Base-by-base conservation (phyloP, 2,888 invertebrate species). In the Drosophila gaucha region DNA sequence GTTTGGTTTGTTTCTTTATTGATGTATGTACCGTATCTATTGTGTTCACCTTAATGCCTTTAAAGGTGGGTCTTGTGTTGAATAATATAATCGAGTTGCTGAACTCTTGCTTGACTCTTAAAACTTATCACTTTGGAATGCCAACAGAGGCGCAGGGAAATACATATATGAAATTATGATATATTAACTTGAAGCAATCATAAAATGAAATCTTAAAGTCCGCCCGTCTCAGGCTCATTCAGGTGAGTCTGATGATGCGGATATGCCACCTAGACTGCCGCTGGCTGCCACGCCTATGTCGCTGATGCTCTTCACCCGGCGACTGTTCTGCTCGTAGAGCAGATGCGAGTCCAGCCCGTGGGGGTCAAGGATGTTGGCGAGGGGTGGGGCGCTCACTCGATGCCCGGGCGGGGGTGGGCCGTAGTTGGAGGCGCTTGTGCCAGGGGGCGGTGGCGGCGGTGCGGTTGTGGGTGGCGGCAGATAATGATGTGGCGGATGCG, bases 271-370 rank as follows among this genome's bases (percentile, higher is more conserved):
- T 16, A 82, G 54, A 44, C 80, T 85, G 59, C 84, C 80, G 64
- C 80, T 79, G 55, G 77, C 72, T 41, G 91, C 83, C 38, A 90
- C 88, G 22, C 91, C 91, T 31, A 92, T 92, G 74, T 92, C 92
- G 69, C 91, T 91, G 66, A 92, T 92, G 73, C 91, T 91, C 70
- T 92, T 92, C 55, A 92, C 91, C 16, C 92, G 91, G 20, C 91
- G 90, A 49, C 91, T 79, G 65, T 90, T 91, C 69, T 91, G 90
- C 60, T 90, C 90, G 50, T 91, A 91, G 20, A 90, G 74, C 63
- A 90, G 75, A 43, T 89, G 86, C 1, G 89, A 59, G 67, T 90
- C 90, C 24, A 83, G 57, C 3, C 76, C 63, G 35, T 74, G 66
- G 20, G 75, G 78, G 6, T 87, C 86, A 22, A 87, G 73, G 22